phyloP scores from a whole-genome alignment of 2,113 vertebrate species.

The Alethe castanea region DNA sequence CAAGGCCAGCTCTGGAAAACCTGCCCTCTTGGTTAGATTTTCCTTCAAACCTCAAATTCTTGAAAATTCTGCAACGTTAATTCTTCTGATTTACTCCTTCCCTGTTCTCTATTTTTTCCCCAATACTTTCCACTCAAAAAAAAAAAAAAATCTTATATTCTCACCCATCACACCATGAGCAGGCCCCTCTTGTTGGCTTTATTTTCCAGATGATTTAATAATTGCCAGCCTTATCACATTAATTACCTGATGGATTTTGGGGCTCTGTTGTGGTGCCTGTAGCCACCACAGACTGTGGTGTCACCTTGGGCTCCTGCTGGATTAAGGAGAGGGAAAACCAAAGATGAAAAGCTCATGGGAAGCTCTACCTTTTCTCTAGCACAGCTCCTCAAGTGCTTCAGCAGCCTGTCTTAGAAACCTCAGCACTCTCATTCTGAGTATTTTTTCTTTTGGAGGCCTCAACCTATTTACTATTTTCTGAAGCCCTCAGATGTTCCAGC shows the following conservation, averaged over 20 bases:
- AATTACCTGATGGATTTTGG: neutral
- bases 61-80: neutral
- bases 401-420: neutral
- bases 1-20: neutral
- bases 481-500: neutral
- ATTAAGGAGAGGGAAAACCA: neutral
- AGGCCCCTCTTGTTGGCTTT: rapidly evolving
- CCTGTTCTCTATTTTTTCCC: neutral
- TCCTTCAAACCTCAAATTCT: neutral
- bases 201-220: no score
- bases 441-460: neutral
- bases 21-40: neutral
- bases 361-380: neutral
- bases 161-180: neutral
- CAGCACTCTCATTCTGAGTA: neutral
- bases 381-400: neutral
- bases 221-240: neutral
- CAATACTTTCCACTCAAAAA: neutral
- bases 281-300: neutral
- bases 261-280: neutral
- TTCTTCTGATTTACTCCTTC: neutral
- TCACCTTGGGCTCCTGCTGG: neutral
- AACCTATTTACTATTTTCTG: neutral
- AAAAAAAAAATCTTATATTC: neutral
- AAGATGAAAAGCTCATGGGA: neutral